Percentiles rank a stretch among this genome's conserved stretches.
Evolutionary conservation across 2,797 vertebrate genomes (phyloP).

Genomic region (Glossophaga mutica): DNA sequence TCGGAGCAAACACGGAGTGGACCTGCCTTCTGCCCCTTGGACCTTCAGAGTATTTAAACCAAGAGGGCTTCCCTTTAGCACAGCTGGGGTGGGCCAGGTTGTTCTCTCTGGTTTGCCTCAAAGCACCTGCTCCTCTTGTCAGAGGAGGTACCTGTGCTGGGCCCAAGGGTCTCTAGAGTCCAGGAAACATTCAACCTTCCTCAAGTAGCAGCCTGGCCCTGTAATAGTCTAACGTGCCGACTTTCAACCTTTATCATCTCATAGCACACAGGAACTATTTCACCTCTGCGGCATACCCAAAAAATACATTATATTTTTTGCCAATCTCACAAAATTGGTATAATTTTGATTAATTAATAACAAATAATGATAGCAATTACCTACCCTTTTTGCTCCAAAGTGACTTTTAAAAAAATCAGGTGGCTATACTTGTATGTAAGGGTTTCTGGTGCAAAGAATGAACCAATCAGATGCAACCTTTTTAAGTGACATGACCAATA

Average conservation of each 20-base stretch:
- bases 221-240: neutral
- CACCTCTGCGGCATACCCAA: neutral
- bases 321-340: neutral
- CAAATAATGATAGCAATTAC: neutral
- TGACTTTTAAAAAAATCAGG: neutral
- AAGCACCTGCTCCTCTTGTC: neutral
- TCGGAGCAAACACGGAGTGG: slow-evolving; percentile 55
- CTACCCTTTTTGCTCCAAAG: neutral
- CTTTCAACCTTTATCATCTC: neutral
- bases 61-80: neutral
- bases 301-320: neutral
- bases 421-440: neutral
- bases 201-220: neutral
- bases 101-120: neutral
- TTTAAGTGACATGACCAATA: neutral
- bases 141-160: neutral
- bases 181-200: neutral
- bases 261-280: neutral
- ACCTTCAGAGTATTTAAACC: neutral
- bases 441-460: neutral
- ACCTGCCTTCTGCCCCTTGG: slow-evolving; percentile 39
- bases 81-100: neutral
- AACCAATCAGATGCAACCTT: neutral
- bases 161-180: neutral
- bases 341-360: neutral